These are phyloP conservation scores for Tyrannus savana DNA, from an alignment of 2,113 vertebrate genomes.

Conservation along the genomic window DNA sequence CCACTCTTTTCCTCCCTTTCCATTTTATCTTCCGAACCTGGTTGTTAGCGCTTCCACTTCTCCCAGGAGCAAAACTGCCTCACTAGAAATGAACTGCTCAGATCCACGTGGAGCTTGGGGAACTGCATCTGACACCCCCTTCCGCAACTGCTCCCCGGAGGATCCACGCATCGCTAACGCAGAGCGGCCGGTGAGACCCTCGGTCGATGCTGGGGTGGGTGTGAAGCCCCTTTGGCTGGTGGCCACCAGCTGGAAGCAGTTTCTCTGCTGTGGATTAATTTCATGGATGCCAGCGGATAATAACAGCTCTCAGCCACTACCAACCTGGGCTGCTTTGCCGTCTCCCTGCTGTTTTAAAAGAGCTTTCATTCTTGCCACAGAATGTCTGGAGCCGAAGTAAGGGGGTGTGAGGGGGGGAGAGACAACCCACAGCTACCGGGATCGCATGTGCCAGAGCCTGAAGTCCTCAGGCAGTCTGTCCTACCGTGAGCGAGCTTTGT, in stretches of 20 bases:
- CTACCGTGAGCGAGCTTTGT: not conserved
- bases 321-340: not conserved
- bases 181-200: accelerated
- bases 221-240: not conserved
- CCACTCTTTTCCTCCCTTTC: not conserved
- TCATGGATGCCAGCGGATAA: slow-evolving; percentile 1
- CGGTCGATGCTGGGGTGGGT: not conserved
- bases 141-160: not conserved
- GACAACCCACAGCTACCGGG: not conserved
- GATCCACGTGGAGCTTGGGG: not conserved
- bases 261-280: slow-evolving; percentile 36
- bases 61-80: not conserved
- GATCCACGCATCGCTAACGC: not conserved
- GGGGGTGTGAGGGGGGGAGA: not conserved
- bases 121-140: not conserved
- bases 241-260: not conserved
- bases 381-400: not conserved
- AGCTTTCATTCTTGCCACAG: not conserved
- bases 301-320: slow-evolving; percentile 7
- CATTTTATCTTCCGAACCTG: accelerated
- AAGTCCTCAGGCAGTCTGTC: not conserved
- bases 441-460: not conserved
- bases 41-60: not conserved
- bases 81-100: not conserved
- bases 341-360: not conserved